Percentiles rank a stretch among this genome's conserved stretches.
These are phyloP conservation scores for Helarctos malayanus DNA, from an alignment of 2,797 vertebrate species.

Conservation along the genomic window DNA sequence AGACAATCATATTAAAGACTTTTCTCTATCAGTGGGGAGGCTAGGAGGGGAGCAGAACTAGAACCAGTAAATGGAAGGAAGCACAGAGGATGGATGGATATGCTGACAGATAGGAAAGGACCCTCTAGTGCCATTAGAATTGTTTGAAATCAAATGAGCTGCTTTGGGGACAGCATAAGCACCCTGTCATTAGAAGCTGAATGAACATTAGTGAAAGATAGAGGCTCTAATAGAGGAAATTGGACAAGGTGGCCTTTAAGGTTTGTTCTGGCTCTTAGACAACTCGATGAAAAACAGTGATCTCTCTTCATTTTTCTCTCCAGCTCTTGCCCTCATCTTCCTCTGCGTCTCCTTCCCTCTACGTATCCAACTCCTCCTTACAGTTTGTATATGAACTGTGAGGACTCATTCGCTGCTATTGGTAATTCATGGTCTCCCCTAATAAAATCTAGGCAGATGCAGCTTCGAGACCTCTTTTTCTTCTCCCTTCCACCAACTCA, in stretches of 20 bases:
- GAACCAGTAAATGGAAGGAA: background rate
- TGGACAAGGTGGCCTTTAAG: background rate
- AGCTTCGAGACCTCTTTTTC: background rate
- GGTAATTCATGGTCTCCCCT: background rate
- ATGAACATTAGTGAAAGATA: background rate
- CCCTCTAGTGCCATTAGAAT: background rate
- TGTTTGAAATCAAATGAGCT: background rate
- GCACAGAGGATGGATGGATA: background rate
- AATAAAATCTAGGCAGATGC: background rate
- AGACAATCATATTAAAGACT: background rate
- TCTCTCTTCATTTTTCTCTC: background rate
- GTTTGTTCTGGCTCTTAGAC: background rate
- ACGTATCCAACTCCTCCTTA: background rate
- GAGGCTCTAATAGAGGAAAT: background rate
- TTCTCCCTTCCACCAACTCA: background rate
- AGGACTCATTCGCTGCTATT: background rate
- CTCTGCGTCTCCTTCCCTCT: background rate
- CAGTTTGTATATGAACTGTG: background rate
- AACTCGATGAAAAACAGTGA: background rate
- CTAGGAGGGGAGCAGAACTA: background rate
- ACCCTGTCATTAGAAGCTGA: background rate
- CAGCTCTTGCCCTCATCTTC: background rate
- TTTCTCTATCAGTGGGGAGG: background rate
- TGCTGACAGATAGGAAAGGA: background rate
- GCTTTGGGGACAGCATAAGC: background rate